Evolutionary conservation across 2,888 invertebrate species (phyloP).

Genomic region (Maniola hyperantus): DNA sequence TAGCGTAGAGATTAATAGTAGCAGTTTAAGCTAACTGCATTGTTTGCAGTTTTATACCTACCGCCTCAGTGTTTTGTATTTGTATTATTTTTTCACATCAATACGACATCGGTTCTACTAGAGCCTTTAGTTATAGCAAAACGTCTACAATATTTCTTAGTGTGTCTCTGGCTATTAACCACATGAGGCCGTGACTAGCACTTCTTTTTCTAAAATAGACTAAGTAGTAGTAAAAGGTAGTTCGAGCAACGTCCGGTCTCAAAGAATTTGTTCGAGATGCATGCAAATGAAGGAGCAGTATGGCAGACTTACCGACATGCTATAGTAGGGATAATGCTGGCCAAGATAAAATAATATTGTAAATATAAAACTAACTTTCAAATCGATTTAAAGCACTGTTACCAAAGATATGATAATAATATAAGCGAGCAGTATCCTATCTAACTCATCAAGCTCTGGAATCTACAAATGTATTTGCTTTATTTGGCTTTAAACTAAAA

Average conservation of each 20-base stretch:
- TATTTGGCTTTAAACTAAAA: no score
- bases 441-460: not conserved
- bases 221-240: constrained; percentile 7
- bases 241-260: constrained; percentile 4
- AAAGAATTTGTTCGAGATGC: constrained; percentile 14
- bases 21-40: constrained; percentile 9
- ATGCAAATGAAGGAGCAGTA: constrained; percentile 7
- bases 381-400: not conserved
- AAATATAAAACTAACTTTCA: not conserved
- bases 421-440: no score
- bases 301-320: not conserved
- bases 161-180: no score
- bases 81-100: not conserved
- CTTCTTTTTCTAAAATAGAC: not conserved
- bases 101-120: not conserved
- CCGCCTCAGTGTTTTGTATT: not conserved
- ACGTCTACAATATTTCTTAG: no score
- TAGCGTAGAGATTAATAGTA: constrained; percentile 5
- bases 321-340: not conserved
- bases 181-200: no score
- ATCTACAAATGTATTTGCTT: no score
- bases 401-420: not conserved
- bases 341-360: constrained; percentile 3
- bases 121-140: no score
- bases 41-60: constrained; percentile 7